A percentile compares a stretch with the other conserved stretches of the same genome.
phyloP scores from a whole-genome alignment of 30 jellyfish, hydroid and myxozoan species.

The Aurelia sp. region DNA sequence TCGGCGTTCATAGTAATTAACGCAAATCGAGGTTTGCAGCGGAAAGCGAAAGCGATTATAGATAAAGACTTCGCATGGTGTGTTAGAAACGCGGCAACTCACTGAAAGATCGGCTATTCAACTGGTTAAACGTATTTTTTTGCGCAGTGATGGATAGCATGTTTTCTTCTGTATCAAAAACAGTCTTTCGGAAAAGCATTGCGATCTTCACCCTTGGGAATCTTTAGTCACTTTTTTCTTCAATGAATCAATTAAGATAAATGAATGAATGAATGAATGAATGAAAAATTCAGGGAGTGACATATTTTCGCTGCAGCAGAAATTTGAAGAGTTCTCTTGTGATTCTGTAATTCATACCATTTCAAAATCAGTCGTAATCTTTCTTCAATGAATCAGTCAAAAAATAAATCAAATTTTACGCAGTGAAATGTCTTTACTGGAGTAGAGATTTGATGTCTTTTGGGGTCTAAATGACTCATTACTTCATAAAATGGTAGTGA shows the following conservation, averaged over 20 bases:
- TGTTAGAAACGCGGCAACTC: constrained; percentile 40
- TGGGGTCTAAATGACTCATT: too few species aligned
- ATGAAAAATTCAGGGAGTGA: neutral
- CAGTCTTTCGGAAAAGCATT: constrained; percentile 44
- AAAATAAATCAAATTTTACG: too few species aligned
- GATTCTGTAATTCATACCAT: too few species aligned
- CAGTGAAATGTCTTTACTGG: too few species aligned
- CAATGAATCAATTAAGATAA: neutral
- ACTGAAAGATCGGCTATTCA: constrained; percentile 17
- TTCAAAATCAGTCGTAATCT: too few species aligned
- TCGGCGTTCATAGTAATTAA: constrained; percentile 3
- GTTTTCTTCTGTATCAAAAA: constrained; percentile 10
- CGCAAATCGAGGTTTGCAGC: constrained; percentile 23
- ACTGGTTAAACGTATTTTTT: neutral
- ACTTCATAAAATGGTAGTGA: too few species aligned
- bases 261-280: neutral
- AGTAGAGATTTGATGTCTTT: too few species aligned
- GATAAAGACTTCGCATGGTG: constrained; percentile 7
- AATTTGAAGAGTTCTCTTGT: too few species aligned
- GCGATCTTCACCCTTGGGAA: neutral
- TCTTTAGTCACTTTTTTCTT: too few species aligned
- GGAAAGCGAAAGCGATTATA: constrained; percentile 31
- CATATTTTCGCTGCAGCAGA: too few species aligned
- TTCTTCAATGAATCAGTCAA: too few species aligned
- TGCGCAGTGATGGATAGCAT: too few species aligned